Conservation (phyloP, 2,797 vertebrate genomes). For the Acrossocheilus wenchowensis region DNA sequence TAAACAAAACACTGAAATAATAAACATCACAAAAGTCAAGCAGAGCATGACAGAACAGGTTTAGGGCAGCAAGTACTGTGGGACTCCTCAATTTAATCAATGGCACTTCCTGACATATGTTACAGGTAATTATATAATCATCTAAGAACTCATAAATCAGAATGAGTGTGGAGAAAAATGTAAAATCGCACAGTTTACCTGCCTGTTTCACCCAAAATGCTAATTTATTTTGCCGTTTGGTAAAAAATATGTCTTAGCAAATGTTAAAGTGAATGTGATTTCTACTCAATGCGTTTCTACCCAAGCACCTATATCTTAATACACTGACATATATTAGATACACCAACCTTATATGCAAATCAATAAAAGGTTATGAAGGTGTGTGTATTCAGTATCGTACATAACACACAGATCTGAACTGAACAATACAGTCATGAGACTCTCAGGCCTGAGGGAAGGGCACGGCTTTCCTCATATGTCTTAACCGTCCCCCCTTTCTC, state of each 20-base stretch:
- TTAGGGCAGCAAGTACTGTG: background rate
- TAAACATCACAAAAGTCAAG: background rate
- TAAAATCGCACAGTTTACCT: background rate
- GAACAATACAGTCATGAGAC: constrained; percentile 15
- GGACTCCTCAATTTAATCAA: background rate
- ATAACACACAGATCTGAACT: background rate
- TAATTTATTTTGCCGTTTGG: background rate
- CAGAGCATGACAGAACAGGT: constrained; percentile 26
- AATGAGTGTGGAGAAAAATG: background rate
- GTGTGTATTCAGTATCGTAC: background rate
- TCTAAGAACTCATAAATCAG: background rate
- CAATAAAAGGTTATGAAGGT: background rate
- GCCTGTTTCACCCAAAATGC: background rate
- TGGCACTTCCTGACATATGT: background rate
- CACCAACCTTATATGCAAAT: background rate
- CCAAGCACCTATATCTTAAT: background rate
- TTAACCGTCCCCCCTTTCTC: background rate
- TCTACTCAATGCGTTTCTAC: background rate
- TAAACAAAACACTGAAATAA: constrained; percentile 23
- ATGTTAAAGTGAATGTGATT: background rate
- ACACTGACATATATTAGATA: background rate
- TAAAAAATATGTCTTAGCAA: background rate
- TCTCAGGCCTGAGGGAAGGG: constrained; percentile 12
- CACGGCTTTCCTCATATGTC: background rate
- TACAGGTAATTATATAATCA: background rate